These are phyloP conservation scores for Drosophila borborema DNA, from an alignment of 2,888 invertebrate species.

Conservation along the genomic window DNA sequence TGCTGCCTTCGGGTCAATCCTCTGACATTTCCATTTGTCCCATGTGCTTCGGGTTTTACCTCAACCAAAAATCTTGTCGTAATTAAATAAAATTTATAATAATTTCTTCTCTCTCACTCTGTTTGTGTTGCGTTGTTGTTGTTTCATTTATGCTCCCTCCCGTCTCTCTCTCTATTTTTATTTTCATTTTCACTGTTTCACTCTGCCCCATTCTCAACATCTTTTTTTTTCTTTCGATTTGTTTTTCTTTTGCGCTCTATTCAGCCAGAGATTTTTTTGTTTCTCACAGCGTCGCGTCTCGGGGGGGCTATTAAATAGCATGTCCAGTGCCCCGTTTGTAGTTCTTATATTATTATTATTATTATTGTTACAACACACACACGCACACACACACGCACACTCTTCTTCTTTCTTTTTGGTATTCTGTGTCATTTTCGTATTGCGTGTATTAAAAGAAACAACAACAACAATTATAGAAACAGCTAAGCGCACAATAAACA, in stretches of 20 bases:
- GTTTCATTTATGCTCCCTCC: not conserved
- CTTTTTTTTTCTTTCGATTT: slow-evolving; percentile 16
- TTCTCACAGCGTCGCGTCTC: slow-evolving; percentile 59
- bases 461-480: slow-evolving; percentile 41
- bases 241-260: slow-evolving; percentile 20
- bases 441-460: slow-evolving; percentile 46
- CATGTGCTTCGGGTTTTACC: slow-evolving; percentile 31
- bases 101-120: slow-evolving; percentile 59
- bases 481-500: slow-evolving; percentile 60
- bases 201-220: not conserved
- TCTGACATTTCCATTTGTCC: slow-evolving; percentile 71
- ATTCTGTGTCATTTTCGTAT: slow-evolving; percentile 63
- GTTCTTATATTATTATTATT: slow-evolving; percentile 59
- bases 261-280: slow-evolving; percentile 29
- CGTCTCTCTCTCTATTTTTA: slow-evolving; percentile 22
- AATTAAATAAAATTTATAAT: slow-evolving; percentile 79
- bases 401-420: slow-evolving; percentile 11
- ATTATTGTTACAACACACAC: slow-evolving; percentile 48
- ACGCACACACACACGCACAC: slow-evolving; percentile 5
- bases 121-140: slow-evolving; percentile 19
- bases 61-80: slow-evolving; percentile 51
- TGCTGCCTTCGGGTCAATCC: slow-evolving; percentile 47
- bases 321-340: slow-evolving; percentile 49
- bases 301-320: slow-evolving; percentile 59
- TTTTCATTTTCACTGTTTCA: slow-evolving; percentile 12